Conservation (phyloP, 2,888 invertebrate species). For the Phortica okadai region DNA sequence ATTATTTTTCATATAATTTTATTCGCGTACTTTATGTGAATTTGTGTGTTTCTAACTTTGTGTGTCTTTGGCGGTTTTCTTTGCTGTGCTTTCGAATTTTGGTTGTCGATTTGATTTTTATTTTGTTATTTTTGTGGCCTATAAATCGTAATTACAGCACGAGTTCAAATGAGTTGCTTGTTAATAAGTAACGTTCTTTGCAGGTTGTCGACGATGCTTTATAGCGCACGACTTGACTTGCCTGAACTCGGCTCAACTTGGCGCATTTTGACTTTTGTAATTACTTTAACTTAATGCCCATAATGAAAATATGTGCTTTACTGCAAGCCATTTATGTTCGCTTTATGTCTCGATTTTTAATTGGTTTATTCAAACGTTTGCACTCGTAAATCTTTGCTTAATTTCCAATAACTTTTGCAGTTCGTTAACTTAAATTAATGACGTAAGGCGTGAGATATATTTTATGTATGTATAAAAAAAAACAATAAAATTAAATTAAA, state of each 20-base stretch:
- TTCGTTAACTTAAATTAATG: slow-evolving; percentile 9
- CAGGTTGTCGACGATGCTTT: too few relatives aligned
- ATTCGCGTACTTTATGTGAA: not conserved
- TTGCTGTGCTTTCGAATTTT: not conserved
- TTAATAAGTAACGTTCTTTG: not conserved
- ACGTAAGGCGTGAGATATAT: not conserved
- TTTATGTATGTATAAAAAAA: too few relatives aligned
- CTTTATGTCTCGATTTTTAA: not conserved
- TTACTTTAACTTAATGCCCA: slow-evolving; percentile 9
- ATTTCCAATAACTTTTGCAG: not conserved
- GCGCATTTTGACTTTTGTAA: slow-evolving; percentile 38
- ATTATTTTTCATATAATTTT: not conserved
- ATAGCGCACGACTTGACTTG: not conserved
- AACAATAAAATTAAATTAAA: too few relatives aligned
- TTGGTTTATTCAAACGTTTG: not conserved
- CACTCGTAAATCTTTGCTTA: not conserved
- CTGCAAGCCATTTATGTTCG: not conserved
- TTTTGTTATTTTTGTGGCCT: slow-evolving; percentile 62
- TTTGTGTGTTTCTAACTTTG: not conserved
- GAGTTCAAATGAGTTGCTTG: slow-evolving; percentile 61
- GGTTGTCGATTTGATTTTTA: too few relatives aligned
- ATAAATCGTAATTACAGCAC: slow-evolving; percentile 71
- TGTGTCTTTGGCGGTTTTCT: not conserved
- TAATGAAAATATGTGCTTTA: slow-evolving; percentile 1
- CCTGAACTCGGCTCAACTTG: not conserved